Conservation (phyloP, 2,797 vertebrate species). For the Anableps anableps region DNA sequence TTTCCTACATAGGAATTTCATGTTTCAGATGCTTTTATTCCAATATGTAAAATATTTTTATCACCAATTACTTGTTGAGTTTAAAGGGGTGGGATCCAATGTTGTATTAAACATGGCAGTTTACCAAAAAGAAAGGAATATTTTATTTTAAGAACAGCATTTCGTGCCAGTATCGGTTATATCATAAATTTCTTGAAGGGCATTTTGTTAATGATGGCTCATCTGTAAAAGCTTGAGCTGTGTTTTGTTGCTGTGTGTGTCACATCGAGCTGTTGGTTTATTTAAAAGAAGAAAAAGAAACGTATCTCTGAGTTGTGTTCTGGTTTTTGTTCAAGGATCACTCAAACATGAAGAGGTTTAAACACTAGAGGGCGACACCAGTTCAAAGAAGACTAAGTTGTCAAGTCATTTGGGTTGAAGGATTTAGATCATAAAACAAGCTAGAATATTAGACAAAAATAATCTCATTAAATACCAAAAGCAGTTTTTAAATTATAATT, state of each 20-base stretch:
- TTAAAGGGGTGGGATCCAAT: neutral
- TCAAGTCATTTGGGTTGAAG: neutral
- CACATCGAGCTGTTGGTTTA: conserved; percentile 28
- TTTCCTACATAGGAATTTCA: conserved; percentile 26
- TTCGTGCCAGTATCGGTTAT: conserved; percentile 46
- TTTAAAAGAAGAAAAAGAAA: conserved; percentile 11
- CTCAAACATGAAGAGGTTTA: neutral
- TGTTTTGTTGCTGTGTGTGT: conserved; percentile 9
- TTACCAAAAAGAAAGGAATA: neutral
- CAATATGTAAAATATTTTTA: conserved; percentile 11
- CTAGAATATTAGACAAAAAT: neutral
- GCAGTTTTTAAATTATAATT: neutral
- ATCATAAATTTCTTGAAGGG: conserved; percentile 8
- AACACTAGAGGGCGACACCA: conserved; percentile 61
- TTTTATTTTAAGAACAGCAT: conserved; percentile 19
- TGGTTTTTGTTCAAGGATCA: conserved; percentile 4
- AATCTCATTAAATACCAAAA: neutral
- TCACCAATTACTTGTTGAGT: neutral
- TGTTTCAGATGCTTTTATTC: conserved; percentile 7
- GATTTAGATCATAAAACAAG: neutral
- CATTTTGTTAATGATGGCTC: conserved; percentile 25
- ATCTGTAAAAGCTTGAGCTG: conserved; percentile 18
- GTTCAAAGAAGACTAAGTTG: neutral
- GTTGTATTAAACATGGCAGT: conserved; percentile 3
- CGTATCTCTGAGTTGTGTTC: neutral